Evolutionary conservation across 2,888 invertebrate species (phyloP), one percentile per base, ranked within the genome.

Genomic region (Aporophyla nigra): DNA sequence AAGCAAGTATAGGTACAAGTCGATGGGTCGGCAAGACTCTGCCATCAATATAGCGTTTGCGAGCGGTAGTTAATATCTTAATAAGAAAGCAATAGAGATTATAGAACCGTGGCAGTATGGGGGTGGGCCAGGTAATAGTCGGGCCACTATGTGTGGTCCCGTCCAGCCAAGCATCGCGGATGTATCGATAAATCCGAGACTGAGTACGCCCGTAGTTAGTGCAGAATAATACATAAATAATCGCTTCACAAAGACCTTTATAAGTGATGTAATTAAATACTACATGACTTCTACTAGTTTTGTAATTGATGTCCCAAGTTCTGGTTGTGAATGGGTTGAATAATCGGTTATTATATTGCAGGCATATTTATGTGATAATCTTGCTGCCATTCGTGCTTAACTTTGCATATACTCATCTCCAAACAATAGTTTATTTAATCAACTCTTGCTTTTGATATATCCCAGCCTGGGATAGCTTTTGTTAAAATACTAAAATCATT

Each of bases 61-160:
- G 89, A 89, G 90, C 91, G 87, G 94, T 93, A 94, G 95, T 95
- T 95, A 95, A 96, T 94, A 93, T 96, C 96, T 95, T 96, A 96
- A 96, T 96, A 96, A 94, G 94, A 95, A 95, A 93, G 93, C 93
- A 94, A 94, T 95, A 93, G 92, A 93, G 94, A 94, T 94, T 95
- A 94, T 90, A 89, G 89, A 89, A 90, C 89, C 88, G 86, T 87
- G 89, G 89, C 85, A 76, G 90, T 88, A 89, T 86, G 83, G 92
- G 87, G 94, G 95, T 94, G 94, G 94, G 91, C 93, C 88, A 83
- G 87, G 78, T 93, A 92, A 93, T 92, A 90, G 92, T 84, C 74
- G 88, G 63, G 80, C 74, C 90, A 86, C 83, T 88, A 89, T 93
- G 95, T 95, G 95, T 95, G 95, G 95, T 95, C 95, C 90, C 87